A percentile compares a stretch with the other conserved stretches of the same genome.
Conservation (phyloP, 2,797 vertebrate genomes). For the Galaxias olidus region DNA sequence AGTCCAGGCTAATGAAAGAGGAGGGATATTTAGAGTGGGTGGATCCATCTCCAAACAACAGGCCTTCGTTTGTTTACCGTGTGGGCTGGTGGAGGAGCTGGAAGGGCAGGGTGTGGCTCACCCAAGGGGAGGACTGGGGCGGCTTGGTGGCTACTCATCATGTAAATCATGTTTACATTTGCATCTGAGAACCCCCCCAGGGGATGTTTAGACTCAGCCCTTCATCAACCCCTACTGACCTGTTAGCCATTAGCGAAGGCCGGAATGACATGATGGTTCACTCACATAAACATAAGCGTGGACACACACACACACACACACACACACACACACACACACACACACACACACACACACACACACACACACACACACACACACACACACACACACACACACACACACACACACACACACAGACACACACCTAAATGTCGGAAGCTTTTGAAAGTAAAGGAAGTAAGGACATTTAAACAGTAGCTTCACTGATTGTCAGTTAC, state of each 20-base stretch:
- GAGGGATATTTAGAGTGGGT: slow-evolving; percentile 41
- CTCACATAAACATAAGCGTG: no score
- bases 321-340: slow-evolving; percentile 11
- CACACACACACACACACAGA: neutral
- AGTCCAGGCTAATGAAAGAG: slow-evolving; percentile 56
- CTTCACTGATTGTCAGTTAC: slow-evolving; percentile 6
- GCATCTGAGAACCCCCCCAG: slow-evolving; percentile 56
- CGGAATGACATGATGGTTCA: neutral
- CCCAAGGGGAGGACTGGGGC: slow-evolving; percentile 10
- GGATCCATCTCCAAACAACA: slow-evolving; percentile 50
- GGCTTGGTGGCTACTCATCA: slow-evolving; percentile 57
- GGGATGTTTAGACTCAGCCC: slow-evolving; percentile 60
- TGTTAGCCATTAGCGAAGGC: slow-evolving; percentile 40
- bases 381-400: neutral
- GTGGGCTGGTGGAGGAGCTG: no score
- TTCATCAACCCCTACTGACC: slow-evolving; percentile 45
- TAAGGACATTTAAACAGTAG: slow-evolving; percentile 25
- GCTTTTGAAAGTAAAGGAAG: no score
- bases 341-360: no score
- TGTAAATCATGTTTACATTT: slow-evolving; percentile 68
- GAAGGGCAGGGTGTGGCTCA: neutral
- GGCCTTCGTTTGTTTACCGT: slow-evolving; percentile 50
- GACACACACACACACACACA: slow-evolving; percentile 17
- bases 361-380: slow-evolving; percentile 4
- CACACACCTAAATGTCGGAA: neutral